phyloP scores from a whole-genome alignment of 2,888 invertebrate species.

The Spilarctia lutea region DNA sequence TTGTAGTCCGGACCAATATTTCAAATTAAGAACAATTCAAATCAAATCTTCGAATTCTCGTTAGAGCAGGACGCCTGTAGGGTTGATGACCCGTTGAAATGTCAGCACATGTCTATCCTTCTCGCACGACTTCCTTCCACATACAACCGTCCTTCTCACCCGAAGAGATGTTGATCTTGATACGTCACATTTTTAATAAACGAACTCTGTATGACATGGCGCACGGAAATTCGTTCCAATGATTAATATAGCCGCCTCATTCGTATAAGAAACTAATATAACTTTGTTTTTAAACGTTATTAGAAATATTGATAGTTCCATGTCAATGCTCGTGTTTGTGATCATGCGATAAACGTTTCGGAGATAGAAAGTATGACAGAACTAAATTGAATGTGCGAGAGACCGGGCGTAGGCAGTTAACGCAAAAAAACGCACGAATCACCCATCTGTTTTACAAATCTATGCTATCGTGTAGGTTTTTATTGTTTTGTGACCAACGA shows the following conservation, averaged over 20 bases:
- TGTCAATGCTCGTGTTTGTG: conserved; percentile 84
- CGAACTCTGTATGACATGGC: conserved; percentile 85
- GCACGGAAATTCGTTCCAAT: conserved; percentile 85
- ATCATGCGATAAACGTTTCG: conserved; percentile 81
- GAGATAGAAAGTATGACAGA: conserved; percentile 81
- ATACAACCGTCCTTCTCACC: conserved; percentile 70
- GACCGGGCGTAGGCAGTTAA: conserved; percentile 70
- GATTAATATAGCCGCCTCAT: conserved; percentile 84
- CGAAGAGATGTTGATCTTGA: conserved; percentile 86
- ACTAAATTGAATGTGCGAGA: conserved; percentile 75
- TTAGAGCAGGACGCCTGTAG: conserved; percentile 85
- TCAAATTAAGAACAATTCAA: conserved; percentile 86
- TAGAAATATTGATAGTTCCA: conserved; percentile 86
- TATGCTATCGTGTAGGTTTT: conserved; percentile 46
- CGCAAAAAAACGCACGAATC: conserved; percentile 65
- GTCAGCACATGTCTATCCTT: conserved; percentile 79
- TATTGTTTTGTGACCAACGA: conserved; percentile 46
- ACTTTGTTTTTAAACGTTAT: conserved; percentile 85
- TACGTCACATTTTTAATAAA: conserved; percentile 87
- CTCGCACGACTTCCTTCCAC: conserved; percentile 63
- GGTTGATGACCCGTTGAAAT: conserved; percentile 87
- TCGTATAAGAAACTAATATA: conserved; percentile 80
- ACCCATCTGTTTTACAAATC: conserved; percentile 64
- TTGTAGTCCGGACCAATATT: conserved; percentile 75
- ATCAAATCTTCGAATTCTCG: conserved; percentile 86